A percentile compares a stretch with the other conserved stretches of the same genome.
These are phyloP conservation scores for Dreissena rostriformis DNA, from an alignment of 1,140 invertebrate genomes.

Conservation along the genomic window DNA sequence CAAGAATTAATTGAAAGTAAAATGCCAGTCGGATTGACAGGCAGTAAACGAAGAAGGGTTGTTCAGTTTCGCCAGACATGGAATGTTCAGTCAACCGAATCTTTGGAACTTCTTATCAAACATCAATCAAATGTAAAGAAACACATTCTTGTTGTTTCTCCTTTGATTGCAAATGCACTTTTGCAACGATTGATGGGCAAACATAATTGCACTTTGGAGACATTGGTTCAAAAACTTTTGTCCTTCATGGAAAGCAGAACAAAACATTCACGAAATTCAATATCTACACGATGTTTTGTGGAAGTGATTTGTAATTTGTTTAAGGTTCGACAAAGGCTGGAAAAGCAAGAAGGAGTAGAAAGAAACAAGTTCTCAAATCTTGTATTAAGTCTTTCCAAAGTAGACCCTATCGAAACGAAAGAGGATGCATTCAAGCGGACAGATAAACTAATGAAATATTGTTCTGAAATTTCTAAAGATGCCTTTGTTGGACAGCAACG, in stretches of 20 bases:
- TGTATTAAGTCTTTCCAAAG: neutral
- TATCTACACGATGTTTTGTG: no score
- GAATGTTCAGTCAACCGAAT: neutral
- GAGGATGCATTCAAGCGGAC: neutral
- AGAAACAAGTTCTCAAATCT: neutral
- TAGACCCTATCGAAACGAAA: slow-evolving; percentile 2
- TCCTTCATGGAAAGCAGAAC: neutral
- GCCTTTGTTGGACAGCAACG: slow-evolving; percentile 38
- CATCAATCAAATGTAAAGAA: neutral
- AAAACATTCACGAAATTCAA: no score
- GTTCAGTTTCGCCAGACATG: neutral
- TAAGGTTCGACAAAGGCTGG: no score
- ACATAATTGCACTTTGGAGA: neutral
- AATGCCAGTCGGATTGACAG: neutral
- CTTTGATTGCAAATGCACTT: neutral
- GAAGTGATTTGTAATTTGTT: no score
- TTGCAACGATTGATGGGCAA: neutral
- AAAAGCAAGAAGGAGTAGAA: neutral
- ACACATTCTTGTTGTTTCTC: neutral
- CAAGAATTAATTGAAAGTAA: neutral
- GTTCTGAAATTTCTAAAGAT: slow-evolving; percentile 37
- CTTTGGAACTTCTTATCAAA: neutral
- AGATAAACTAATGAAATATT: slow-evolving; percentile 12
- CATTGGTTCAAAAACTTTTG: neutral
- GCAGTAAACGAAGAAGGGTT: neutral